These are phyloP conservation scores for Sebastes minor DNA, from an alignment of 2,797 vertebrate genomes.

Conservation along the genomic window DNA sequence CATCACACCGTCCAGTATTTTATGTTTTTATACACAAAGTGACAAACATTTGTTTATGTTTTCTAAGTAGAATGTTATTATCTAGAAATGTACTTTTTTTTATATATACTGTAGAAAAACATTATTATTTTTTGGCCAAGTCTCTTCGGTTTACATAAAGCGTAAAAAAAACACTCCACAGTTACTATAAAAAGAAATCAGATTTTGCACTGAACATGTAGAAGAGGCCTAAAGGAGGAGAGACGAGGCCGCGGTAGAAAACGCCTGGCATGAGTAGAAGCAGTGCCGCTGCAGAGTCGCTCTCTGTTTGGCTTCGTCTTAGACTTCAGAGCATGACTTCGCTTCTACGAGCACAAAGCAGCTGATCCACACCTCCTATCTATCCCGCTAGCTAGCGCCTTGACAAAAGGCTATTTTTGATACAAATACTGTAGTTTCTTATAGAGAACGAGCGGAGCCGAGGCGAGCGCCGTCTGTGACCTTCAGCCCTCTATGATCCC, in stretches of 20 bases:
- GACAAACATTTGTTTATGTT: conserved; percentile 59
- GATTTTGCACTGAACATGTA: conserved; percentile 60
- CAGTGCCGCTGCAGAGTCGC: not conserved
- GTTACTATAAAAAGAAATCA: too few relatives aligned
- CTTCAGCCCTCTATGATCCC: not conserved
- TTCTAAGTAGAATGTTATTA: conserved; percentile 69
- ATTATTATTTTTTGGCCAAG: conserved; percentile 47
- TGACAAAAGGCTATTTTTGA: conserved; percentile 60
- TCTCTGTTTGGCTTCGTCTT: conserved; percentile 31
- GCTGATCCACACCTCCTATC: not conserved
- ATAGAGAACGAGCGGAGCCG: conserved; percentile 23
- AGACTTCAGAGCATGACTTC: conserved; percentile 54
- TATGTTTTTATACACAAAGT: conserved; percentile 65
- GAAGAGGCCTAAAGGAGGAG: conserved; percentile 14
- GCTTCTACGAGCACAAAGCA: conserved; percentile 29
- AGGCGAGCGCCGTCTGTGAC: not conserved
- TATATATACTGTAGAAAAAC: conserved; percentile 57
- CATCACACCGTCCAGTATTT: conserved; percentile 62
- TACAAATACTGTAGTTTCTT: conserved; percentile 61
- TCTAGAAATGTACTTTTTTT: conserved; percentile 70
- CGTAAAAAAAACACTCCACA: not conserved
- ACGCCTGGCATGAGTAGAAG: conserved; percentile 49
- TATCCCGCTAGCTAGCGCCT: not conserved
- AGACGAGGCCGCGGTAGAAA: conserved; percentile 34
- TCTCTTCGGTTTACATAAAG: conserved; percentile 62